Base-by-base conservation (phyloP, 2,113 vertebrate species). In the Stigmatopora nigra region DNA sequence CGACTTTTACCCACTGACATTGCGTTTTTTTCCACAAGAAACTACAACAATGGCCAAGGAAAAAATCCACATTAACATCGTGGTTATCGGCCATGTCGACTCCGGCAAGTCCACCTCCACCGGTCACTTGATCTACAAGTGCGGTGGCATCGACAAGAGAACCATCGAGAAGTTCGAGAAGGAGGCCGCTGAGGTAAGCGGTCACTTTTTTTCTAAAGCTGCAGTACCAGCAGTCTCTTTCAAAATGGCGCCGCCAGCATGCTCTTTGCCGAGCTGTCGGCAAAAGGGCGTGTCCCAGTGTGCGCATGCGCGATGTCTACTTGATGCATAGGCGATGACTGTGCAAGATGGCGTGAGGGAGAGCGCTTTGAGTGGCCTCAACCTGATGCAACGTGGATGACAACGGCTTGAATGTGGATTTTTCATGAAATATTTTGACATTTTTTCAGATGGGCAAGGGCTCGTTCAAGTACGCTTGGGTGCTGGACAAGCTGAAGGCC, bases 161-260 rank as follows among this genome's bases (percentile, higher is more conserved):
- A 92, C 90, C 79, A 92, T 92, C 83, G 91, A 92, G 82, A 92
- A 92, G 88, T 92, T 92, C 71, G 91, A 92, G 88, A 92, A 92
- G 75, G 91, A 92, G 71, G 91, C 91, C 25, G 88, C 90, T 4
- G 91, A 92, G 90, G 91, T 92, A 44, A 81, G 84, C 5, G 19
- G 11, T 0, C 13, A 4, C 11, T 2, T 7, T 8, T 19, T 47
- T 44, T 15, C 12, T 46, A 3, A 31, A 59, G 16, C 66, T 20
- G 1, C 3, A 53, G 16, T 19, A 1, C 55, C 73, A 70, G 61
- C 1, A 16, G 25, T 31, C 11, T 7, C 65, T n/a, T 60, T 60
- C 75, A 92, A 92, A 84, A 92, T 92, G 91, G 90, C 91, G 90
- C 72, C 83, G 17, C 52, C 67, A 70, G 77, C 88, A 75, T 86